These are phyloP conservation scores for Peromyscus californicus DNA, from an alignment of 2,113 vertebrate species.

Conservation along the genomic window DNA sequence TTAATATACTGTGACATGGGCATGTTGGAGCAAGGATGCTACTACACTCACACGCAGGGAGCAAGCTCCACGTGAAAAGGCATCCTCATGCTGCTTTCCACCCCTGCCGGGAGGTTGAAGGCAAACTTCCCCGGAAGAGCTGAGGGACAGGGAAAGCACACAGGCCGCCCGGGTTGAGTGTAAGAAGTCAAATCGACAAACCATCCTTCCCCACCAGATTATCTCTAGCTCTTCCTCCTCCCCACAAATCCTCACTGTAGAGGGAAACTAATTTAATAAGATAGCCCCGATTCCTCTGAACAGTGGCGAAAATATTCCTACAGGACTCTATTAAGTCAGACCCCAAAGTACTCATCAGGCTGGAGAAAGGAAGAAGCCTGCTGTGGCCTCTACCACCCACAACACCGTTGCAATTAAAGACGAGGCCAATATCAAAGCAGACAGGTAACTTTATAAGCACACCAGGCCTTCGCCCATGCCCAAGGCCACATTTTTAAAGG, in stretches of 20 bases:
- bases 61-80: conserved; percentile 19
- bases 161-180: conserved; percentile 45
- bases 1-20: conserved; percentile 22
- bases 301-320: conserved; percentile 80
- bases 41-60: conserved; percentile 64
- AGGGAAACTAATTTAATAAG: conserved; percentile 77
- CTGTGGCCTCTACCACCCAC: conserved; percentile 59
- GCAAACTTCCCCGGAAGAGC: conserved; percentile 61
- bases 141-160: background rate
- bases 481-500: conserved; percentile 61
- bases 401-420: conserved; percentile 62
- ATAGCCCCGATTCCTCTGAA: conserved; percentile 78
- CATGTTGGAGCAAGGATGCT: conserved; percentile 32
- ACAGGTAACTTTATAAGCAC: conserved; percentile 46
- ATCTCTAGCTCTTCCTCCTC: conserved; percentile 44
- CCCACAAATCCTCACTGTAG: conserved; percentile 46
- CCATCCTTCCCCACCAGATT: conserved; percentile 34
- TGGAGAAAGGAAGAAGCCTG: conserved; percentile 65
- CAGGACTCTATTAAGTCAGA: conserved; percentile 81
- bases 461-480: conserved; percentile 58
- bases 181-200: conserved; percentile 64
- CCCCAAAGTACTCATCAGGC: conserved; percentile 72
- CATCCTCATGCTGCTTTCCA: conserved; percentile 63
- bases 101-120: conserved; percentile 59
- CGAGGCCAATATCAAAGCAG: conserved; percentile 72